phyloP scores from a whole-genome alignment of 2,888 invertebrate genomes.

The Drosophila robusta region DNA sequence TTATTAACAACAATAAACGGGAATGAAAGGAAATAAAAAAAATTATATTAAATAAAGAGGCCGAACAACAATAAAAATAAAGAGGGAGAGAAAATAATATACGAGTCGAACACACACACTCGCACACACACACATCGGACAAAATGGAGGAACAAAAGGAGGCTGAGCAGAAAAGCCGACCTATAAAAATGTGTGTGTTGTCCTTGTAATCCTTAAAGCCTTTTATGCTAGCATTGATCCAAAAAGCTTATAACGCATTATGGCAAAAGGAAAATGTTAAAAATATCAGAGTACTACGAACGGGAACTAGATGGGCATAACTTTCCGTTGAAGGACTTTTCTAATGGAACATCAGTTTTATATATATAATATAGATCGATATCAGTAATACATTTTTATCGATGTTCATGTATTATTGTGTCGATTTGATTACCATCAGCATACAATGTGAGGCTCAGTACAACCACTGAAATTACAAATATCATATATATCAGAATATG shows the following conservation, averaged over 20 bases:
- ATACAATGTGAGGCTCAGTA: too few species aligned
- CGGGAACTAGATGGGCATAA: background rate
- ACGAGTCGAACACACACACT: background rate
- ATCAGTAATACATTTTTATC: background rate
- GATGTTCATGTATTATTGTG: too few species aligned
- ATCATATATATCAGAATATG: too few species aligned
- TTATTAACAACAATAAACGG: slow-evolving; percentile 59
- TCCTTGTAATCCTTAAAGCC: slow-evolving; percentile 19
- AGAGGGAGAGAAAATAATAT: background rate
- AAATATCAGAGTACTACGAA: background rate
- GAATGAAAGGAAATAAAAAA: background rate
- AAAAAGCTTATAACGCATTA: background rate
- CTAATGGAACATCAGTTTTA: too few species aligned
- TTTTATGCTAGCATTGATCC: background rate
- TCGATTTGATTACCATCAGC: too few species aligned
- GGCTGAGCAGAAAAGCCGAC: background rate
- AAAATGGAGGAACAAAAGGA: too few species aligned
- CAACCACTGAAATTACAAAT: too few species aligned
- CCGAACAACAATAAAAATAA: slow-evolving; percentile 20
- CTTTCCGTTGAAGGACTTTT: too few species aligned
- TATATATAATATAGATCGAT: background rate
- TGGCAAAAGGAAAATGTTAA: background rate
- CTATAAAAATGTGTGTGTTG: background rate
- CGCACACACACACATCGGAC: background rate
- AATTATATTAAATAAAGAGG: slow-evolving; percentile 24